A percentile compares a stretch with the other conserved stretches of the same genome.
phyloP scores from a whole-genome alignment of 2,888 invertebrate genomes.

The Aleiodes leptofemur region DNA sequence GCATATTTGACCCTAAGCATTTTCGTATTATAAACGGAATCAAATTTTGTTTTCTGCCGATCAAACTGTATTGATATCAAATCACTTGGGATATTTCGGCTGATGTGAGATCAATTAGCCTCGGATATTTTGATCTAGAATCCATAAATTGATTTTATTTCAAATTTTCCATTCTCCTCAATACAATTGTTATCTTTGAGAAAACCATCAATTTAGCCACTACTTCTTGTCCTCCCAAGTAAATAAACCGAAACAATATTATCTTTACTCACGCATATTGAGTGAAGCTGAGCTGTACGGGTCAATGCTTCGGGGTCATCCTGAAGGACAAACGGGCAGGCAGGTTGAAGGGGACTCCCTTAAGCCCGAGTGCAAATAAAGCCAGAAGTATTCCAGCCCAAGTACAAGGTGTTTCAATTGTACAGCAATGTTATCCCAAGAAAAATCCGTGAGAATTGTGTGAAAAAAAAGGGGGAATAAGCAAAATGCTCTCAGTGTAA shows the following conservation, averaged over 20 bases:
- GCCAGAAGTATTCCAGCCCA: not conserved
- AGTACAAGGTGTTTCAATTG: not conserved
- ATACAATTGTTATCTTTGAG: not conserved
- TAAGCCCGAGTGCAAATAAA: constrained; percentile 27
- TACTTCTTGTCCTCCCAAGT: not conserved
- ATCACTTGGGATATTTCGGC: no score
- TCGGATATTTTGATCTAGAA: no score
- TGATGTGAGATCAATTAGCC: no score
- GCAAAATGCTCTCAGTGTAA: not conserved
- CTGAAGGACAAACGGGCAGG: constrained; percentile 8
- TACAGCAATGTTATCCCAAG: no score
- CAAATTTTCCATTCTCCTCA: no score
- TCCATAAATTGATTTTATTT: no score
- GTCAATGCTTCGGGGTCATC: constrained; percentile 23
- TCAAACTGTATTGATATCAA: no score
- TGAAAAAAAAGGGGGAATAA: no score
- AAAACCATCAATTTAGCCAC: not conserved
- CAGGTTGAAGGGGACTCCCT: constrained; percentile 14
- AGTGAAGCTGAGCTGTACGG: not conserved
- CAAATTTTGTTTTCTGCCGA: no score
- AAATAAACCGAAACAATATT: not conserved
- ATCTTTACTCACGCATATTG: constrained; percentile 30
- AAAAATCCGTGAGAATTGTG: no score
- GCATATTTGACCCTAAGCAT: no score
- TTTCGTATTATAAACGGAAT: no score